phyloP scores from a whole-genome alignment of 1,140 invertebrate genomes.

The Camponotus vicinus region DNA sequence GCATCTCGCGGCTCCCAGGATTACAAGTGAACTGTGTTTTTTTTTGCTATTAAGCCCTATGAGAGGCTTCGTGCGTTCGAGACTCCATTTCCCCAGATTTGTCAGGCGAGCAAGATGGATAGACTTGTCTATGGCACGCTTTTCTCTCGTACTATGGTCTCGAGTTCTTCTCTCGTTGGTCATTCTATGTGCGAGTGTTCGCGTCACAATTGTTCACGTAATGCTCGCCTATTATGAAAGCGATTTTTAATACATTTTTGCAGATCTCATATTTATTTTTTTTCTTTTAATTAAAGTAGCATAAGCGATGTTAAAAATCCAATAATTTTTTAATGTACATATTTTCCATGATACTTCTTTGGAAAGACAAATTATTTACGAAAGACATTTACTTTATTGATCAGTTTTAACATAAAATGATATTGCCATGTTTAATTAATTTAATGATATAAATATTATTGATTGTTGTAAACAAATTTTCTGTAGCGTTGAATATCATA shows the following conservation, averaged over 20 bases:
- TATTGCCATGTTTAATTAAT: not conserved
- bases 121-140: slow-evolving; percentile 68
- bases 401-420: not conserved
- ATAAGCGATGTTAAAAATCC: not conserved
- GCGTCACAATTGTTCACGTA: slow-evolving; percentile 38
- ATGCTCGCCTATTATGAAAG: slow-evolving; percentile 24
- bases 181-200: slow-evolving; percentile 7
- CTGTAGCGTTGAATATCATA: not conserved
- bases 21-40: slow-evolving; percentile 26
- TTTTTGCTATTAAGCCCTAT: slow-evolving; percentile 19
- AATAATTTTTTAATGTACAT: not conserved
- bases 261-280: not conserved
- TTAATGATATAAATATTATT: not conserved
- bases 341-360: not conserved
- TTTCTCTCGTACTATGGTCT: slow-evolving; percentile 33
- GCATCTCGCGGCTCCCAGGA: slow-evolving; percentile 1
- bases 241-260: slow-evolving; percentile 31
- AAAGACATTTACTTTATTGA: not conserved
- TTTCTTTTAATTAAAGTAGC: slow-evolving; percentile 1
- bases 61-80: slow-evolving; percentile 39
- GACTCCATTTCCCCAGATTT: slow-evolving; percentile 65
- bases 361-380: slow-evolving; percentile 1
- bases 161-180: not conserved
- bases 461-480: not conserved
- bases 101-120: slow-evolving; percentile 66